Evolutionary conservation across 2,888 invertebrate genomes (phyloP).

Genomic region (Cheilosia urbana): DNA sequence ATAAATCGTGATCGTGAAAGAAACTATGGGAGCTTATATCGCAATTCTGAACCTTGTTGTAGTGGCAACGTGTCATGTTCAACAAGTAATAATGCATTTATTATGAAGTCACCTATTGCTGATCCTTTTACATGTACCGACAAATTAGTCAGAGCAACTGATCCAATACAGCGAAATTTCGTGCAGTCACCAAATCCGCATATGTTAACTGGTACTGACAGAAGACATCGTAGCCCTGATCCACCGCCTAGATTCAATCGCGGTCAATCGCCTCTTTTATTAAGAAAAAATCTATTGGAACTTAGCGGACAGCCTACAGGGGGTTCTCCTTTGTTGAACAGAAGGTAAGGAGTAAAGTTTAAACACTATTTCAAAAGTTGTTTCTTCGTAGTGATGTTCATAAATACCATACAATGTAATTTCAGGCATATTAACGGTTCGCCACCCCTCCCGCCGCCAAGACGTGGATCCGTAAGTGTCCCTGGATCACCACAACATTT

Average conservation of each 20-base stretch:
- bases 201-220: conserved; percentile 80
- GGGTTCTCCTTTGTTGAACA: conserved; percentile 85
- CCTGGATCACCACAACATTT: conserved; percentile 89
- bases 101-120: conserved; percentile 41
- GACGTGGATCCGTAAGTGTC: conserved; percentile 88
- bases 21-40: conserved; percentile 23
- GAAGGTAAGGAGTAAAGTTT: conserved; percentile 83
- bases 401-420: neutral
- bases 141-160: conserved; percentile 30
- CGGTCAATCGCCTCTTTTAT: conserved; percentile 85
- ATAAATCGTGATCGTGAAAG: conserved; percentile 19
- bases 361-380: too few species aligned
- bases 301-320: conserved; percentile 83
- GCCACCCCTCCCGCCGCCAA: conserved; percentile 83
- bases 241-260: conserved; percentile 85
- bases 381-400: too few species aligned
- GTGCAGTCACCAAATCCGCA: conserved; percentile 79
- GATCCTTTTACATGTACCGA: conserved; percentile 15
- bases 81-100: conserved; percentile 39
- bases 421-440: conserved; percentile 84
- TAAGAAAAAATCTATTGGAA: conserved; percentile 86
- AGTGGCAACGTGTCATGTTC: conserved; percentile 35
- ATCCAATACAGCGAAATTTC: conserved; percentile 34
- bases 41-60: conserved; percentile 29
- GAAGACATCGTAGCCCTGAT: conserved; percentile 86